phyloP scores from a whole-genome alignment of 2,113 vertebrate genomes.

The Osmerus eperlanus region DNA sequence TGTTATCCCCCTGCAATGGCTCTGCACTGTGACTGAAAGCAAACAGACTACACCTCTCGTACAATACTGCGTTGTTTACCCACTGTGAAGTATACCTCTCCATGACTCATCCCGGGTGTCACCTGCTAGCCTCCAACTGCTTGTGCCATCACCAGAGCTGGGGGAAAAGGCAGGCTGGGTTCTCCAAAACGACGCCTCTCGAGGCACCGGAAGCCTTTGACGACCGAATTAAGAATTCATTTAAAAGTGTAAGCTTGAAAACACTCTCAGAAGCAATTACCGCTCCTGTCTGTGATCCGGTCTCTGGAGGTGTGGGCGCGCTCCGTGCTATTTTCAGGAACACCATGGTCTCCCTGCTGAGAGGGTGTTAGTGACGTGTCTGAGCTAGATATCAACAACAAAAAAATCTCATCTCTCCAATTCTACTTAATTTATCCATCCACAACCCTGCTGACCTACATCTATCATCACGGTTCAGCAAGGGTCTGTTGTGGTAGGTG shows the following conservation, averaged over 20 bases:
- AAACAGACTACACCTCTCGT: too few species aligned
- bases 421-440: background rate
- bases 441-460: slow-evolving; percentile 11
- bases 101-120: too few species aligned
- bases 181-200: slow-evolving; percentile 19
- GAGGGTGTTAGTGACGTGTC: slow-evolving; percentile 24
- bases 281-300: slow-evolving; percentile 42
- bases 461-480: too few species aligned
- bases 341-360: slow-evolving; percentile 43
- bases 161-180: slow-evolving; percentile 23
- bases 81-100: too few species aligned
- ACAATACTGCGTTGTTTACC: too few species aligned
- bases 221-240: slow-evolving; percentile 58
- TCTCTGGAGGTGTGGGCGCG: slow-evolving; percentile 25
- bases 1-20: too few species aligned
- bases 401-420: slow-evolving; percentile 13
- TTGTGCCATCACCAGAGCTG: slow-evolving; percentile 20
- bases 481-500: too few species aligned
- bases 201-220: slow-evolving; percentile 46
- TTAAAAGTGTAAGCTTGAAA: slow-evolving; percentile 48
- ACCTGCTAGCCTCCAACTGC: background rate
- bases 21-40: too few species aligned
- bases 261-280: slow-evolving; percentile 54
- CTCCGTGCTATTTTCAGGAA: slow-evolving; percentile 54
- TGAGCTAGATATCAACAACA: slow-evolving; percentile 10